Base-by-base conservation (phyloP, 35 echinoderm and acorn worm genomes). In the Amphiura filiformis region DNA sequence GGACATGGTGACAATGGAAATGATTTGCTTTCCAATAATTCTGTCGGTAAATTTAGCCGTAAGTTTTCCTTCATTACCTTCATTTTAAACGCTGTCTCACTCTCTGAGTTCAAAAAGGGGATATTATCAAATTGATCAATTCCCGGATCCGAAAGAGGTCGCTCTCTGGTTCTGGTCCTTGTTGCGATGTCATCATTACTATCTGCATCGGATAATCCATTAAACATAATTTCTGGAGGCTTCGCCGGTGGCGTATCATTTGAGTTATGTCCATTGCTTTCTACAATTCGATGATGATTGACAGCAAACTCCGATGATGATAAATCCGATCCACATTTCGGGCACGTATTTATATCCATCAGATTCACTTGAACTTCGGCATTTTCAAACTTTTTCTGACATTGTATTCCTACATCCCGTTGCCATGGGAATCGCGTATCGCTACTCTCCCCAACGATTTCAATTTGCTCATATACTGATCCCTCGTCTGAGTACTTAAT, bases 361-460 rank as follows among this genome's bases (percentile, higher is more conserved):
- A 70, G 11, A n/a, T 70, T 70, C 61, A 70, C 61, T 70, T 70
- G 61, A n/a, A 70, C 61, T 70, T 70, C 61, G 28, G 61, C 61
- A 70, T 70, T 70, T n/a, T 70, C 7, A 70, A 15, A 70, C 28
- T 30, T 70, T 70, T 70, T 70, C 28, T 70, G 61, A 37, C 89
- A 91, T 47, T 91, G 89, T 34, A 83, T 84, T 26, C 22, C 37
- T 34, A 91, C 89, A 78, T 91, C 89, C 65, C 76, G 89, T 84
- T 85, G 82, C 89, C 89, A 91, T 84, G 89, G 89, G 80, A 78
- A 91, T 42, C 89, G 65, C 32, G 78, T 34, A 76, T 65, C 65
- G 81, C 77, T 56, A 4, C 80, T 61, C 39, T 85, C 89, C 31
- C 89, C 89, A 41, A 84, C 82, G 36, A 91, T 85, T 35, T 91